Percentiles rank a stretch among this genome's conserved stretches.
phyloP scores from a whole-genome alignment of 2,797 vertebrate genomes.

The Cuniculus paca region DNA sequence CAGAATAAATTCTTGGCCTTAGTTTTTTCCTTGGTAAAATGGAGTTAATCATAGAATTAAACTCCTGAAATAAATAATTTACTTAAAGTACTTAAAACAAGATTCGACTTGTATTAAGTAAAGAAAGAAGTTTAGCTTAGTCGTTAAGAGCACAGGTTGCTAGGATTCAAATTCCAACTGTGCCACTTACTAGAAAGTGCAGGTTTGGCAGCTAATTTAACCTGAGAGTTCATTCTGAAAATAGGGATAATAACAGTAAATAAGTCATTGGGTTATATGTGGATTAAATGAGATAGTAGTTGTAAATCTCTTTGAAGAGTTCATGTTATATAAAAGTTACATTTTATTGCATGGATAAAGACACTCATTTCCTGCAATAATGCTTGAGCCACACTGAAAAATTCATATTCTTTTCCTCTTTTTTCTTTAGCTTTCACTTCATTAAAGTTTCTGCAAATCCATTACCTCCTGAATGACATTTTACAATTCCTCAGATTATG shows the following conservation, averaged over 20 bases:
- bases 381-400: background rate
- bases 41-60: background rate
- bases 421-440: background rate
- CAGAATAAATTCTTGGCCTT: background rate
- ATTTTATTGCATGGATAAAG: background rate
- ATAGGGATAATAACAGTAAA: background rate
- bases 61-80: background rate
- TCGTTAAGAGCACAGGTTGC: background rate
- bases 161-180: background rate
- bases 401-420: background rate
- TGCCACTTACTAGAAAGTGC: background rate
- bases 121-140: background rate
- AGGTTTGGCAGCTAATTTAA: background rate
- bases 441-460: background rate
- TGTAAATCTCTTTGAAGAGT: background rate
- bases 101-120: background rate
- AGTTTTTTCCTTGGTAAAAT: background rate
- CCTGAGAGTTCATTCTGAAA: background rate
- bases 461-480: background rate
- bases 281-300: conserved; percentile 9
- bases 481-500: background rate
- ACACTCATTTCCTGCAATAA: background rate
- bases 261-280: background rate
- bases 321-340: background rate
- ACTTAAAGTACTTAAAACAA: background rate